Percentiles rank a stretch among this genome's conserved stretches.
Conservation (phyloP, 2,797 vertebrate species). For the Psittacula echo region DNA sequence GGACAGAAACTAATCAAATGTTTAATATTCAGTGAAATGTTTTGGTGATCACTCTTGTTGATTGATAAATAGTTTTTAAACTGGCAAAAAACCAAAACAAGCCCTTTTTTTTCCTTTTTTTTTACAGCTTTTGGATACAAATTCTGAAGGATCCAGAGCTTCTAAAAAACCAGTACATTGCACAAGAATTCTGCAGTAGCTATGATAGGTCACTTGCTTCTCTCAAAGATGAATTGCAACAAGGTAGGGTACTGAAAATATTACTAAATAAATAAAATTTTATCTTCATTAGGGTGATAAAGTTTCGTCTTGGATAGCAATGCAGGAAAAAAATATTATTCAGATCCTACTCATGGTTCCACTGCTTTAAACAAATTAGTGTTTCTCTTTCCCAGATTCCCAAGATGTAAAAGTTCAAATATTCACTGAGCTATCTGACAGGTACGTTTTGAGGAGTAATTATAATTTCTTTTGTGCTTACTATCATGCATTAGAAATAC, state of each 20-base stretch:
- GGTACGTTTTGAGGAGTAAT: not conserved
- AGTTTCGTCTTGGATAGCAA: not conserved
- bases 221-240: slow-evolving; percentile 89
- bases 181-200: slow-evolving; percentile 84
- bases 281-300: not conserved
- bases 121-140: slow-evolving; percentile 87
- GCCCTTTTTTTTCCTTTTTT: not conserved
- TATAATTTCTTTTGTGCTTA: not conserved
- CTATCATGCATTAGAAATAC: not conserved
- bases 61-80: not conserved
- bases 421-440: not conserved
- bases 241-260: slow-evolving; percentile 82
- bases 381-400: not conserved
- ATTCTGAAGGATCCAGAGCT: slow-evolving; percentile 76
- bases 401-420: not conserved
- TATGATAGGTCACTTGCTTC: slow-evolving; percentile 84
- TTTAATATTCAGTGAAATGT: not conserved
- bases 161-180: slow-evolving; percentile 85
- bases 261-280: not conserved
- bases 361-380: not conserved
- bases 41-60: not conserved
- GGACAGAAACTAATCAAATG: not conserved
- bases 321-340: not conserved
- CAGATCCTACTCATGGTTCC: not conserved
- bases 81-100: not conserved